These are phyloP conservation scores for Xenopus laevis DNA, from an alignment of 2,113 vertebrate species.

Conservation along the genomic window DNA sequence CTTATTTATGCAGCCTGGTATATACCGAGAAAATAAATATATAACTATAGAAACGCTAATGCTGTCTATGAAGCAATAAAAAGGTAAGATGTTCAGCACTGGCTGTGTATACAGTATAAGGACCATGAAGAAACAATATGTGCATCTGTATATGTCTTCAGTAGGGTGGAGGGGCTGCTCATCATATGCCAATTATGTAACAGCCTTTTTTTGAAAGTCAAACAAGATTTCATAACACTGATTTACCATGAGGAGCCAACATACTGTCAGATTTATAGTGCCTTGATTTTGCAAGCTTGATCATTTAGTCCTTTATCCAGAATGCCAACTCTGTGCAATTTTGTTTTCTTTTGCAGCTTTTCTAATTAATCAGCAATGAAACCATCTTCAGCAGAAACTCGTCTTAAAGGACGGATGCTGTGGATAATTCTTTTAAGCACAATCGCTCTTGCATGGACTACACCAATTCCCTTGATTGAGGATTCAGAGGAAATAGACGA, in stretches of 20 bases:
- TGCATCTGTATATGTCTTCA: not conserved
- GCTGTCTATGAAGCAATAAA: conserved; percentile 18
- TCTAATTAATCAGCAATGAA: conserved; percentile 66
- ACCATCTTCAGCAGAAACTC: conserved; percentile 60
- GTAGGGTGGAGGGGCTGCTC: not conserved
- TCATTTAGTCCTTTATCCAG: not conserved
- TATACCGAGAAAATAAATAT: not conserved
- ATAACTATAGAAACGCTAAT: not conserved
- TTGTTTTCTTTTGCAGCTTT: conserved; percentile 69
- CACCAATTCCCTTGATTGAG: conserved; percentile 94
- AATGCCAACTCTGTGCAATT: conserved; percentile 42
- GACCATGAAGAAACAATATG: not conserved
- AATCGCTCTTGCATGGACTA: conserved; percentile 99
- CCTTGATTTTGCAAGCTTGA: not conserved
- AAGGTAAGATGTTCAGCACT: conserved; percentile 7
- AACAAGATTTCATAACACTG: conserved; percentile 11
- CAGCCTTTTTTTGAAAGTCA: not conserved
- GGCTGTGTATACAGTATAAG: not conserved
- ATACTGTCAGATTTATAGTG: not conserved
- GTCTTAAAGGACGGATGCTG: conserved; percentile 89
- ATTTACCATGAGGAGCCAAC: too few relatives aligned
- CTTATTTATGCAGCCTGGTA: not conserved
- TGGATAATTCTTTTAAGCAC: conserved; percentile 99
- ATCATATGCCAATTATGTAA: conserved; percentile 26
- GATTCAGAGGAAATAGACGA: conserved; percentile 98